Base-by-base conservation (phyloP, 2,797 vertebrate species). In the Enteromius unitaeniatus region DNA sequence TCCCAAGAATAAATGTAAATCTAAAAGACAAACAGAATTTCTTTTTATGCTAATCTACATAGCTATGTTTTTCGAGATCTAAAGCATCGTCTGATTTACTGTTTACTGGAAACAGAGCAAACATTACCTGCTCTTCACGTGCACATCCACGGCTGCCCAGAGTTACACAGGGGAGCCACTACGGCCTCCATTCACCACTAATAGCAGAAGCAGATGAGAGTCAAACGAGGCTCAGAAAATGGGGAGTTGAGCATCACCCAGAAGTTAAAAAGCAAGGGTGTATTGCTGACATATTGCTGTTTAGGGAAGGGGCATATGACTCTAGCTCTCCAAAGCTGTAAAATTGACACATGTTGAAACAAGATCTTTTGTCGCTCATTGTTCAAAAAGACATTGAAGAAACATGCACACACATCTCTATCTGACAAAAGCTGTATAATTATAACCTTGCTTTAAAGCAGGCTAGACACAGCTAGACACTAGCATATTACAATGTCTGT, bases 151-250 rank as follows among this genome's bases (percentile, higher is more conserved):
- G 37, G 17, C 67, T 45, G 64, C 75, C 49, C 17, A 37, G 45
- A 51, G 28, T 60, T 45, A 47, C 80, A 83, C 70, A 80, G 62
- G 67, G 53, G 65, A 88, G 34, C 58, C 72, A 49, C 40, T 40
- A 14, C 42, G 74, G 73, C 19, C 60, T 65, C n/a, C 26, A 19
- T 47, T 60, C 47, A 42, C 51, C 49, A 64, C 60, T 88, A 73
- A 86, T 64, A 81, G 83, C 53, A 88, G 77, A 88, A 86, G 83
- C 84, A 83, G 85, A 83, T 79, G 64, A 23, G 45, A 78, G 10
- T 10, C 31, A 47, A 76, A 21, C 69, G 42, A 47, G 11, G 21
- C 10, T 76, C 28, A 72, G 6, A 51, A 65, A 37, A 58, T 0
- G 7, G 55, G 79, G 68, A 82, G 17, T 1, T 65, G 42, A 67